A percentile compares a stretch with the other conserved stretches of the same genome.
Conservation (phyloP, 2,113 vertebrate genomes). For the Corythaeola cristata region DNA sequence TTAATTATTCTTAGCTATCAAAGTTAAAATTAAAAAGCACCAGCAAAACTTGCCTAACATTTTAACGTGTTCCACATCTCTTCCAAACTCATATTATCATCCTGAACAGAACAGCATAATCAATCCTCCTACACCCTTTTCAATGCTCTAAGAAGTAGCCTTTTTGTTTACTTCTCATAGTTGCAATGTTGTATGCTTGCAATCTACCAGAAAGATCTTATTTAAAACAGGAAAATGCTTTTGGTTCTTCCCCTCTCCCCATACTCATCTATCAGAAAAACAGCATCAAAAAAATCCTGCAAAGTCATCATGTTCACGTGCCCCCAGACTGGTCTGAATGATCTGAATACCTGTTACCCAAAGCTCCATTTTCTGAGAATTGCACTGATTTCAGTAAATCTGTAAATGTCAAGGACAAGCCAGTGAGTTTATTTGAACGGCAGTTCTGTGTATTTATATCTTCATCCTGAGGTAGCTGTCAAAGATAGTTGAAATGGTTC, state of each 20-base stretch:
- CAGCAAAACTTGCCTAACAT: neutral
- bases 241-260: neutral
- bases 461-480: neutral
- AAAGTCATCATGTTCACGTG: neutral
- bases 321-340: neutral
- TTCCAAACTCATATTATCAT: neutral
- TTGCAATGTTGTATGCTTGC: neutral
- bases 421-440: neutral
- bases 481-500: neutral
- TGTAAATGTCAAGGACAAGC: neutral
- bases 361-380: neutral
- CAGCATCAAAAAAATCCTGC: neutral
- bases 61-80: neutral
- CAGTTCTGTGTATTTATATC: neutral
- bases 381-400: neutral
- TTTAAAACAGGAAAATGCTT: neutral
- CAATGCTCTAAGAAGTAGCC: neutral
- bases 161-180: neutral
- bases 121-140: neutral
- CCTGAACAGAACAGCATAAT: neutral
- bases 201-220: neutral
- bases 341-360: neutral
- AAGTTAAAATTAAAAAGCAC: conserved; percentile 32
- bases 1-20: conserved; percentile 20
- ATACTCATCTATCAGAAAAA: neutral